Evolutionary conservation across 2,888 invertebrate genomes (phyloP), one percentile per base, ranked within the genome.

Genomic region (Amaurobius ferox): DNA sequence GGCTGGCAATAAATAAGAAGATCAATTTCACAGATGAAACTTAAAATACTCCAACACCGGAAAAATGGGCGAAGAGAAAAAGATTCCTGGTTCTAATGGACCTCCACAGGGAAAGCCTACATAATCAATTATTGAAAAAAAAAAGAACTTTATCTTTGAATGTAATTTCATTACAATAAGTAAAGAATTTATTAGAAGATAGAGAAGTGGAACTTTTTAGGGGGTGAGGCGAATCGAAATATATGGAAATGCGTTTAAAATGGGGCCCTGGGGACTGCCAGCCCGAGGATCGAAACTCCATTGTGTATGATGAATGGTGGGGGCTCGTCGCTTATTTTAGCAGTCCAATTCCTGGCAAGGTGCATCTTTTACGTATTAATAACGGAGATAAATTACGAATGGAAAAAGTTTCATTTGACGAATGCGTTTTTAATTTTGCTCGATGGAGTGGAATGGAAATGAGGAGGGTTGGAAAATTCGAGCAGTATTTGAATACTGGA

Each of bases 171-270:
- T 83, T 83, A 83, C 35, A 71, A 76, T 76, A 83, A 83, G 81
- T 83, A 83, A 83, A 70, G 71, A 76, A 83, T 76, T 74, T 76
- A 83, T 83, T 83, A 83, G 62, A 66, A 66, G 32, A 66, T 32
- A 66, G 66, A 30, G 32, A 19, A 19, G 29, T 64, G 5, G 30
- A 30, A 32, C 32, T 32, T 35, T 66, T 32, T 32, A 23, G 66
- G 9, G 44, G 29, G 74, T 16, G 28, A 67, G 67, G 48, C 11
- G 77, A 35, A 73, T n/a, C n/a, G n/a, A n/a, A n/a, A n/a, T n/a
- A 64, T 76, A 83, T 83, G 81, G 70, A 83, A 71, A 83, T 76
- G 81, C 76, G 64, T 76, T 83, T 76, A 76, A 71, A 83, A 83
- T 83, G 76, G 30, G 62, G 29, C 81, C 23, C 71, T 19, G 9